phyloP scores from a whole-genome alignment of 2,888 invertebrate genomes.

The Drosophila paracracens region DNA sequence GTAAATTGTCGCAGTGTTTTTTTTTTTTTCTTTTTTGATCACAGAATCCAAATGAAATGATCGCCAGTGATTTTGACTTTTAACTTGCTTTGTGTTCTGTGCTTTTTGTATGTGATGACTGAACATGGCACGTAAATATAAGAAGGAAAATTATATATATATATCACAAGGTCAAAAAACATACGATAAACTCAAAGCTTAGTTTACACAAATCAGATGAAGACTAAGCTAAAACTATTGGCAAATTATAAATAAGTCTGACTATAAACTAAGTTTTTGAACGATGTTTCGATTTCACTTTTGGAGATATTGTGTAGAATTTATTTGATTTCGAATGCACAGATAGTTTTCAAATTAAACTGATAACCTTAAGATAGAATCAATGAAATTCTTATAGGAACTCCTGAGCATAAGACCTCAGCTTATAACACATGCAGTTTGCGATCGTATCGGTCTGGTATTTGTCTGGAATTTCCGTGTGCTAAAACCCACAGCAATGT shows the following conservation, averaged over 20 bases:
- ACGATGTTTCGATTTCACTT: neutral
- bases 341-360: neutral
- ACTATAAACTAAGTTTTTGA: neutral
- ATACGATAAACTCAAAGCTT: neutral
- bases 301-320: neutral
- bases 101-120: neutral
- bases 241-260: neutral
- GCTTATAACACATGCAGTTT: conserved; percentile 21
- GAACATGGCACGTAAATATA: neutral
- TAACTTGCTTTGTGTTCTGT: conserved; percentile 8
- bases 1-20: conserved; percentile 72
- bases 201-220: neutral
- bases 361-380: neutral
- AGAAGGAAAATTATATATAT: neutral
- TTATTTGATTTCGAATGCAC: neutral
- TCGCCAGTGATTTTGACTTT: conserved; percentile 22
- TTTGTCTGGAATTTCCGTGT: conserved; percentile 56
- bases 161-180: neutral
- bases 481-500: conserved; percentile 53
- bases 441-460: conserved; percentile 10
- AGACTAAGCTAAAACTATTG: neutral
- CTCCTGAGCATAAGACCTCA: neutral
- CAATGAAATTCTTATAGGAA: neutral
- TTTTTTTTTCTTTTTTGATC: neutral
- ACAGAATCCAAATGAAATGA: conserved; percentile 1